Percentiles rank a stretch among this genome's conserved stretches.
phyloP scores from a whole-genome alignment of 2,797 vertebrate species.

The Pachyuromys duprasi region DNA sequence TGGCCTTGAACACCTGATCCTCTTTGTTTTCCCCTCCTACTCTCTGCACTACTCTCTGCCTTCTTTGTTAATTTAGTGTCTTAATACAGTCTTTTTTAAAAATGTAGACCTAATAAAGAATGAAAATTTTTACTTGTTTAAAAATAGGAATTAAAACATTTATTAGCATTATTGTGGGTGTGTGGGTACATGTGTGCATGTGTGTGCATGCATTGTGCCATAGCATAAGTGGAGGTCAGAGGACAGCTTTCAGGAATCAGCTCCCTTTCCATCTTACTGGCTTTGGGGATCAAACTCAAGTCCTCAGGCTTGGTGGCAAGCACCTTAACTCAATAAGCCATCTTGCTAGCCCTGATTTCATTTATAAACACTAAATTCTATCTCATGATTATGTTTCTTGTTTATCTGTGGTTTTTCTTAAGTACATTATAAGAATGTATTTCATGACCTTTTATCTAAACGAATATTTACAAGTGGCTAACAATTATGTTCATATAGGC shows the following conservation, averaged over 20 bases:
- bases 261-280: not conserved
- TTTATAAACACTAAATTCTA: not conserved
- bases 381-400: not conserved
- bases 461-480: not conserved
- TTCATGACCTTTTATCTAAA: not conserved
- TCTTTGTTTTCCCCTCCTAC: not conserved
- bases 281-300: not conserved
- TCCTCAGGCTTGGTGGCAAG: not conserved
- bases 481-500: not conserved
- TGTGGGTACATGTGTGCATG: too few species aligned
- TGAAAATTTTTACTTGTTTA: not conserved
- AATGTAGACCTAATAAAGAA: conserved; percentile 7
- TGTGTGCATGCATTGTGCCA: not conserved
- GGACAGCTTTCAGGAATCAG: not conserved
- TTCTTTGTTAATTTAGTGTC: conserved; percentile 51
- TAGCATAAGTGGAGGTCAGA: too few species aligned
- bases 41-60: not conserved
- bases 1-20: not conserved
- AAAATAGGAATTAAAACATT: not conserved
- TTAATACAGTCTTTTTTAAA: conserved; percentile 26
- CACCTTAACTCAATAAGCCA: not conserved
- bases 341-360: not conserved
- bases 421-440: not conserved
- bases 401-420: not conserved
- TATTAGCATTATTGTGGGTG: too few species aligned